phyloP scores from a whole-genome alignment of 53 echinoderm and acorn worm genomes.

The Apostichopus leukothele region DNA sequence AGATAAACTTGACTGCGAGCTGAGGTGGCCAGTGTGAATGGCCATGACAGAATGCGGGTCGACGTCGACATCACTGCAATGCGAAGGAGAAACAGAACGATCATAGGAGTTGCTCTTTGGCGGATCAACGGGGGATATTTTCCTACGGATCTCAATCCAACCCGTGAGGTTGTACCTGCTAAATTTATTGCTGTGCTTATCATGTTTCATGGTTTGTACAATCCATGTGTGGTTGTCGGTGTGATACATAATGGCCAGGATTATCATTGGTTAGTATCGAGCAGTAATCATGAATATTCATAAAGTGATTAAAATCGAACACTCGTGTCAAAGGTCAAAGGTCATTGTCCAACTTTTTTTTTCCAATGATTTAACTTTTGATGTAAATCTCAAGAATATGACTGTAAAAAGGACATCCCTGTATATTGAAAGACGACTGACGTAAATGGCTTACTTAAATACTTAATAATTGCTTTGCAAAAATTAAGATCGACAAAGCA shows the following conservation, averaged over 20 bases:
- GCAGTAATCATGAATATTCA: not conserved
- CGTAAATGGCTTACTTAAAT: too few relatives aligned
- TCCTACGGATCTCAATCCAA: constrained; percentile 47
- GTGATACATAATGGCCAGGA: constrained; percentile 25
- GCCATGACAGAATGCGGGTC: constrained; percentile 43
- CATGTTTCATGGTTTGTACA: not conserved
- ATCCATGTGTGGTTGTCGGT: constrained; percentile 42
- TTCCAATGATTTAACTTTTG: too few relatives aligned
- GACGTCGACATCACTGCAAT: constrained; percentile 57
- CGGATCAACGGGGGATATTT: constrained; percentile 27
- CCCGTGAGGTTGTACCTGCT: not conserved
- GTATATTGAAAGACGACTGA: too few relatives aligned
- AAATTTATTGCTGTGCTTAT: not conserved
- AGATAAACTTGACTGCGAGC: constrained; percentile 50
- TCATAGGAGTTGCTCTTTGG: not conserved
- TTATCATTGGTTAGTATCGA: constrained; percentile 9
- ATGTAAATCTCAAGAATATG: too few relatives aligned
- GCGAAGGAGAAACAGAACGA: constrained; percentile 15
- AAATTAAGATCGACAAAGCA: too few relatives aligned
- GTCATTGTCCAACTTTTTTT: not conserved
- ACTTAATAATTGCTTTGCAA: too few relatives aligned
- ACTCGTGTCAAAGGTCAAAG: constrained; percentile 1
- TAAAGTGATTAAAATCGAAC: not conserved
- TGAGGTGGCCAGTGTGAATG: not conserved
- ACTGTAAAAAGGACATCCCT: too few relatives aligned